phyloP scores from a whole-genome alignment of 2,888 invertebrate species.

The Cataglyphis cursor region DNA sequence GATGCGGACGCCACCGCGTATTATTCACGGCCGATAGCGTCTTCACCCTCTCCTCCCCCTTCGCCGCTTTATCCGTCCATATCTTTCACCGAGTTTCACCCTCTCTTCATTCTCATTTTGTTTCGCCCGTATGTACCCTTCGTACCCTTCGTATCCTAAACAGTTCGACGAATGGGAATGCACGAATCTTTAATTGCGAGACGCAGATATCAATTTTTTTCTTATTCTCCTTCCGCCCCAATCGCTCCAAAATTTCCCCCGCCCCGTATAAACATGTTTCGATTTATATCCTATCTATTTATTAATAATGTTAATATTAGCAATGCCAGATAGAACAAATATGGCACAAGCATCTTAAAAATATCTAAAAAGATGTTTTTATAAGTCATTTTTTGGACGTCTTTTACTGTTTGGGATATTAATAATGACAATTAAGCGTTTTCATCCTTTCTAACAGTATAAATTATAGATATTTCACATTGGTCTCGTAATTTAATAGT shows the following conservation, averaged over 20 bases:
- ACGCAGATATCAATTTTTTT: background rate
- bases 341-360: too few species aligned
- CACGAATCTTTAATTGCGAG: slow-evolving; percentile 20
- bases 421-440: background rate
- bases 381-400: too few species aligned
- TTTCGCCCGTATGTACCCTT: slow-evolving; percentile 19
- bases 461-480: background rate
- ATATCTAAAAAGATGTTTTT: too few species aligned
- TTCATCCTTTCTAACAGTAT: background rate
- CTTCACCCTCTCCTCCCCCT: slow-evolving; percentile 65
- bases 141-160: slow-evolving; percentile 21
- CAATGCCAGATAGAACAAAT: too few species aligned
- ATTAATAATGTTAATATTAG: background rate
- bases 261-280: background rate
- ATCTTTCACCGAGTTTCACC: slow-evolving; percentile 52
- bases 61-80: slow-evolving; percentile 43
- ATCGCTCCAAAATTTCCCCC: background rate
- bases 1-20: slow-evolving; percentile 82
- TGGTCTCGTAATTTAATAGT: background rate
- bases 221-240: background rate
- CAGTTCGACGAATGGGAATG: background rate
- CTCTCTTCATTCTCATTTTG: slow-evolving; percentile 7
- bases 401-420: background rate
- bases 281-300: background rate
- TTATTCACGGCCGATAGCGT: slow-evolving; percentile 85